Evolutionary conservation across 2,797 vertebrate genomes (phyloP).

Genomic region (Chaenodraco wilsoni): DNA sequence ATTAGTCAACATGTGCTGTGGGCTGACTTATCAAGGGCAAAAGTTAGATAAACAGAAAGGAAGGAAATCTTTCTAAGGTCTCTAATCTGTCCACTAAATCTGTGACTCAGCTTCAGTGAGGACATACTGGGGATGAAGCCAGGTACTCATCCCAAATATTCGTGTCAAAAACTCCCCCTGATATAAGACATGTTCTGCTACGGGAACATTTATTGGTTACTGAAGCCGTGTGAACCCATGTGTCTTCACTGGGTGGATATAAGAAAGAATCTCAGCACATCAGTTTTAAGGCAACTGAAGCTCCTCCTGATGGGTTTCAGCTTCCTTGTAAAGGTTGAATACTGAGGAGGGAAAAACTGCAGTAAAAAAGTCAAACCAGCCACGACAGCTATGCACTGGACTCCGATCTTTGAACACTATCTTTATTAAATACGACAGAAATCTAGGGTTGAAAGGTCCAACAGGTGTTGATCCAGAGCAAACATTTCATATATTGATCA

Average conservation of each 20-base stretch:
- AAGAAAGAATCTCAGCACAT: constrained; percentile 52
- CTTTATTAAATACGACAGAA: constrained; percentile 35
- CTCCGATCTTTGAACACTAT: constrained; percentile 31
- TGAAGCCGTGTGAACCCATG: constrained; percentile 57
- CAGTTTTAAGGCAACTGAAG: constrained; percentile 61
- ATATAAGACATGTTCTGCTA: constrained; percentile 75
- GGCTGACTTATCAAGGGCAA: constrained; percentile 62
- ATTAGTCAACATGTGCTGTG: constrained; percentile 65
- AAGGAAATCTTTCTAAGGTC: constrained; percentile 37
- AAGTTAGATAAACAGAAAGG: constrained; percentile 65
- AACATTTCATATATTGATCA: constrained; percentile 23
- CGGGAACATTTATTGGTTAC: constrained; percentile 62
- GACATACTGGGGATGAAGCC: constrained; percentile 58
- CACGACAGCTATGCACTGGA: constrained; percentile 41
- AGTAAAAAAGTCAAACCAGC: constrained; percentile 61
- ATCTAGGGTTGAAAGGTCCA: constrained; percentile 21
- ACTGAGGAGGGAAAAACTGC: constrained; percentile 36
- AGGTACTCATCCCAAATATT: constrained; percentile 66
- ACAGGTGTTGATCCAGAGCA: constrained; percentile 7
- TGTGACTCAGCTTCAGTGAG: constrained; percentile 67
- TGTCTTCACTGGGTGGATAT: constrained; percentile 55
- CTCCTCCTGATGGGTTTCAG: constrained; percentile 55
- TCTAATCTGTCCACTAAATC: constrained; percentile 37
- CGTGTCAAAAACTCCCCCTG: constrained; percentile 66
- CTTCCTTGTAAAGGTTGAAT: constrained; percentile 48